These are phyloP conservation scores for Argyrosomus regius DNA, from an alignment of 2,797 vertebrate genomes.

Conservation along the genomic window DNA sequence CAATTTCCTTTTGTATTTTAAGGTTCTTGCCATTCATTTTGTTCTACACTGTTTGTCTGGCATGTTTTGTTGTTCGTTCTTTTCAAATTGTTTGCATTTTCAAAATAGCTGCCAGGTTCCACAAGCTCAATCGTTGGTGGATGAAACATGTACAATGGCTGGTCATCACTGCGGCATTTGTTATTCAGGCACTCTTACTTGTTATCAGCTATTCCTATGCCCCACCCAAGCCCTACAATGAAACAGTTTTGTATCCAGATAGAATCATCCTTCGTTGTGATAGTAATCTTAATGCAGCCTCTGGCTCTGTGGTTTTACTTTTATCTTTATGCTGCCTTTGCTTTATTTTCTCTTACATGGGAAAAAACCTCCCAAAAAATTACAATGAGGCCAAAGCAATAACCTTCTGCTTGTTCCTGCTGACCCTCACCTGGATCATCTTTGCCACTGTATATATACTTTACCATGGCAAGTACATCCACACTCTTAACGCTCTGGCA, in stretches of 20 bases:
- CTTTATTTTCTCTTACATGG: constrained; percentile 85
- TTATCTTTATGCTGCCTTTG: neutral
- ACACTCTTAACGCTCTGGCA: constrained; percentile 45
- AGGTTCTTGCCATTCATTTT: constrained; percentile 77
- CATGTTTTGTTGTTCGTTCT: too few relatives aligned
- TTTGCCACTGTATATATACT: constrained; percentile 73
- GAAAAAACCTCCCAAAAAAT: constrained; percentile 90
- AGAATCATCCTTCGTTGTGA: constrained; percentile 83
- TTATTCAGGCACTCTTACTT: too few relatives aligned
- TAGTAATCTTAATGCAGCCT: constrained; percentile 34
- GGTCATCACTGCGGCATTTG: constrained; percentile 70
- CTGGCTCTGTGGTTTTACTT: neutral
- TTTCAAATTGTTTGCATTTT: too few relatives aligned
- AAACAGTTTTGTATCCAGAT: constrained; percentile 47
- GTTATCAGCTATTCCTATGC: too few relatives aligned
- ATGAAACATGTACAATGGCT: too few relatives aligned
- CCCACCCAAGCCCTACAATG: constrained; percentile 80
- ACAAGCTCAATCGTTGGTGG: too few relatives aligned
- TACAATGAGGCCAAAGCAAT: constrained; percentile 92
- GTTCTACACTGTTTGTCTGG: constrained; percentile 70
- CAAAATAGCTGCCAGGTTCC: too few relatives aligned
- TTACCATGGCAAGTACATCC: constrained; percentile 70
- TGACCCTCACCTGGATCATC: constrained; percentile 83
- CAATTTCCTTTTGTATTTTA: constrained; percentile 72
- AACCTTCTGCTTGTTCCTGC: constrained; percentile 88